phyloP scores from a whole-genome alignment of 53 echinoderm and acorn worm genomes.

The Henricia sp. region DNA sequence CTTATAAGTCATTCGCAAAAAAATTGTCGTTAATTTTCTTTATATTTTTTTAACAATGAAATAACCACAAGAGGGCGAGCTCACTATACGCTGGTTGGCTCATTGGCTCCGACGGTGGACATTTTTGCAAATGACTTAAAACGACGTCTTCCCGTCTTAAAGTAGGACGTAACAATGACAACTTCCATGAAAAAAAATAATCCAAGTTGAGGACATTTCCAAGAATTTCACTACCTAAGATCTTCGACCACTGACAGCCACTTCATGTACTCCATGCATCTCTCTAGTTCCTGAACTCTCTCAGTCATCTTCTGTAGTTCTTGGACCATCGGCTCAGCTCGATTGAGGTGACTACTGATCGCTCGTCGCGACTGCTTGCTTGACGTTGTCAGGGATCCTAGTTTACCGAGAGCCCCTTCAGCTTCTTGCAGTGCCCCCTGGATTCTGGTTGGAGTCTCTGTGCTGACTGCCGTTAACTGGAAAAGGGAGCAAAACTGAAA shows the following conservation, averaged over 20 bases:
- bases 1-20: no score
- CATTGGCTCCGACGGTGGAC: no score
- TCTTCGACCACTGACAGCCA: constrained; percentile 94
- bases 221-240: constrained; percentile 87
- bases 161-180: no score
- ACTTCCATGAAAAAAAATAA: no score
- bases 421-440: constrained; percentile 91
- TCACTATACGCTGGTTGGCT: no score
- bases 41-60: no score
- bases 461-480: constrained; percentile 82
- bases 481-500: no score
- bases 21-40: no score
- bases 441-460: constrained; percentile 80
- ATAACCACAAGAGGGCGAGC: no score
- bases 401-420: constrained; percentile 48
- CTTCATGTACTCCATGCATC: constrained; percentile 95
- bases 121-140: no score
- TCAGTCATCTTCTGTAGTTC: constrained; percentile 67
- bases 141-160: no score
- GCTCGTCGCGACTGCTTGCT: constrained; percentile 70
- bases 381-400: constrained; percentile 69
- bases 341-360: constrained; percentile 77
- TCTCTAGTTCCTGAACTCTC: constrained; percentile 84
- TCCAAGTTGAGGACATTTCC: no score
- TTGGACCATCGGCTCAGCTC: constrained; percentile 75